These are phyloP conservation scores for Diarsia dahlii DNA, from an alignment of 2,888 invertebrate species.

Conservation along the genomic window DNA sequence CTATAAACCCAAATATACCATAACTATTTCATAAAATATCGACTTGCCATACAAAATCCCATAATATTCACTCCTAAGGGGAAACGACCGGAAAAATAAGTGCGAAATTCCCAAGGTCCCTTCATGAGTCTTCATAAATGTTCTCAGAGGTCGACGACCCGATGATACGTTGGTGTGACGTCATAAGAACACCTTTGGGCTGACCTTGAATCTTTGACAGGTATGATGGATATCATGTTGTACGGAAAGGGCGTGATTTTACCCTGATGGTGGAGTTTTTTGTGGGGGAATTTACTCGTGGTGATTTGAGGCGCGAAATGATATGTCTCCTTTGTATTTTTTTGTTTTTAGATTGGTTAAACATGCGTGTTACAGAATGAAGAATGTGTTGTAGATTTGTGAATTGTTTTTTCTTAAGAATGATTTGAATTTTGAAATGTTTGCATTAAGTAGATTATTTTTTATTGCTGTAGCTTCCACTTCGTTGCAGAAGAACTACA, in stretches of 20 bases:
- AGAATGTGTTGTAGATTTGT: no score
- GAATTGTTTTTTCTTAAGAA: no score
- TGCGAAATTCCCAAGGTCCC: slow-evolving; percentile 18
- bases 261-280: not conserved
- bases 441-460: no score
- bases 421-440: no score
- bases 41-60: not conserved
- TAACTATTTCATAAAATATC: slow-evolving; percentile 2
- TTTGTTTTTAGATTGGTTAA: not conserved
- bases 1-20: not conserved
- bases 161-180: slow-evolving; percentile 22
- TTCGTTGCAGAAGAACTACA: no score
- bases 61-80: not conserved
- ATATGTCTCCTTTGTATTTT: not conserved
- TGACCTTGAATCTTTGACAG: slow-evolving; percentile 51
- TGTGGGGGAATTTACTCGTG: not conserved
- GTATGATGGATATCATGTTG: slow-evolving; percentile 51
- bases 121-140: slow-evolving; percentile 28
- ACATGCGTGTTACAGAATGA: not conserved
- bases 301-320: not conserved
- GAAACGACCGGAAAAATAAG: slow-evolving; percentile 8
- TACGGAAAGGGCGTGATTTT: slow-evolving; percentile 26
- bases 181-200: slow-evolving; percentile 44
- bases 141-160: slow-evolving; percentile 19
- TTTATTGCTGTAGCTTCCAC: no score